A percentile compares a stretch with the other conserved stretches of the same genome.
phyloP scores from a whole-genome alignment of 2,888 invertebrate species.

The Machimus atricapillus region DNA sequence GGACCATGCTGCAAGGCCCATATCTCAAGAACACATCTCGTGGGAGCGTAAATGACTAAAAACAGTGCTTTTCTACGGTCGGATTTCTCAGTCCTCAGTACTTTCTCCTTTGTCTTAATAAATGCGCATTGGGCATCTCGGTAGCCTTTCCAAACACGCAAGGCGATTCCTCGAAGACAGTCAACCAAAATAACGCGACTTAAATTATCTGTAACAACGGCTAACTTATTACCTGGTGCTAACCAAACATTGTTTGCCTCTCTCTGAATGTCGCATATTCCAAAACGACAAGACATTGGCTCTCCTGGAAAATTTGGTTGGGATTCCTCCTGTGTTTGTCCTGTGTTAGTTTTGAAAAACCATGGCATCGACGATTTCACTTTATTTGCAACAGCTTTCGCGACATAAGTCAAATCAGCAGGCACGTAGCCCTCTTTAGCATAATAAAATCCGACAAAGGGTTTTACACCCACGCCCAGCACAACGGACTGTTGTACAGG shows the following conservation, averaged over 20 bases:
- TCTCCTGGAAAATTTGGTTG: conserved; percentile 64
- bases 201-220: conserved; percentile 83
- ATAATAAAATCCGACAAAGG: conserved; percentile 88
- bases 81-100: conserved; percentile 49
- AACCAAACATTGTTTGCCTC: conserved; percentile 77
- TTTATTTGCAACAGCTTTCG: conserved; percentile 88
- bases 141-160: conserved; percentile 94
- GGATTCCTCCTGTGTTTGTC: conserved; percentile 55
- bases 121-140: conserved; percentile 95
- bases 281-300: conserved; percentile 79
- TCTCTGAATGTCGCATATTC: conserved; percentile 80
- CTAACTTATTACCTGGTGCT: conserved; percentile 76
- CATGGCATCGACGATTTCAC: conserved; percentile 81
- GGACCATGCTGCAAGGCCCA: conserved; percentile 91
- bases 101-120: conserved; percentile 79
- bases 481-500: conserved; percentile 80
- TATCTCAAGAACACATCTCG: conserved; percentile 90
- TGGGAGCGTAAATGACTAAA: conserved; percentile 90
- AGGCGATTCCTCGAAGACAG: conserved; percentile 76
- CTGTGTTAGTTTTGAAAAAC: conserved; percentile 61
- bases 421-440: conserved; percentile 87
- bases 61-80: conserved; percentile 72
- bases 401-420: conserved; percentile 87
- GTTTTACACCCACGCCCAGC: conserved; percentile 79
- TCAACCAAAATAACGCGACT: conserved; percentile 90